phyloP scores from a whole-genome alignment of 2,888 invertebrate genomes.

The Catocala sponsa region DNA sequence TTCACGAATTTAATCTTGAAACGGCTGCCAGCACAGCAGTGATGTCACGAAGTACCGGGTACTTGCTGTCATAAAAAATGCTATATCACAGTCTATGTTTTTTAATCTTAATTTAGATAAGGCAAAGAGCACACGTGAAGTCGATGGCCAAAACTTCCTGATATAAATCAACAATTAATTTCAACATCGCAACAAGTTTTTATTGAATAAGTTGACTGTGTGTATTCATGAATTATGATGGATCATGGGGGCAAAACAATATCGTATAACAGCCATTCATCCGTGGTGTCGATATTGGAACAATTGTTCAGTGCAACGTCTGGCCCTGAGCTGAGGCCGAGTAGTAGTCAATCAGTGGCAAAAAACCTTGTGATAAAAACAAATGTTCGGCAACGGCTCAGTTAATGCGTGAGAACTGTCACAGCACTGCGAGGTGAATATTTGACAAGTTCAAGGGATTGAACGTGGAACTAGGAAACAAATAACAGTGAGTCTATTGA shows the following conservation, averaged over 20 bases:
- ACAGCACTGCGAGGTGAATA: slow-evolving; percentile 24
- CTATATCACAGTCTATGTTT: slow-evolving; percentile 20
- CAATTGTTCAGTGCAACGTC: slow-evolving; percentile 56
- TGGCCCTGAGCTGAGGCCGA: slow-evolving; percentile 65
- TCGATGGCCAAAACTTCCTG: slow-evolving; percentile 67
- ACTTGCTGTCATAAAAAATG: slow-evolving; percentile 19
- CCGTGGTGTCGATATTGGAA: slow-evolving; percentile 53
- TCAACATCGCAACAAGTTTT: slow-evolving; percentile 67
- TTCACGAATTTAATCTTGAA: slow-evolving; percentile 2
- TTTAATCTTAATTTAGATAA: slow-evolving; percentile 38
- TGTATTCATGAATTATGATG: slow-evolving; percentile 60
- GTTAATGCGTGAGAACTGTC: slow-evolving; percentile 53
- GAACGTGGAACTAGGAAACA: neutral
- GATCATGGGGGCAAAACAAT: slow-evolving; percentile 59
- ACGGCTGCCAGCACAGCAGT: slow-evolving; percentile 8
- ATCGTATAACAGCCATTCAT: slow-evolving; percentile 57
- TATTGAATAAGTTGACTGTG: slow-evolving; percentile 57
- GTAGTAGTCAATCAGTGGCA: slow-evolving; percentile 45
- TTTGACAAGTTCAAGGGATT: slow-evolving; percentile 22
- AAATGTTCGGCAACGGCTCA: slow-evolving; percentile 37
- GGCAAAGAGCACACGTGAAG: slow-evolving; percentile 39
- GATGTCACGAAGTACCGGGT: slow-evolving; percentile 20
- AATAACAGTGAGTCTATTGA: neutral
- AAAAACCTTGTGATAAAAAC: slow-evolving; percentile 51
- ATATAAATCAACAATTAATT: slow-evolving; percentile 78